Percentiles rank a stretch among this genome's conserved stretches.
These are phyloP conservation scores for Pitta sordida DNA, from an alignment of 2,113 vertebrate genomes.

Conservation along the genomic window DNA sequence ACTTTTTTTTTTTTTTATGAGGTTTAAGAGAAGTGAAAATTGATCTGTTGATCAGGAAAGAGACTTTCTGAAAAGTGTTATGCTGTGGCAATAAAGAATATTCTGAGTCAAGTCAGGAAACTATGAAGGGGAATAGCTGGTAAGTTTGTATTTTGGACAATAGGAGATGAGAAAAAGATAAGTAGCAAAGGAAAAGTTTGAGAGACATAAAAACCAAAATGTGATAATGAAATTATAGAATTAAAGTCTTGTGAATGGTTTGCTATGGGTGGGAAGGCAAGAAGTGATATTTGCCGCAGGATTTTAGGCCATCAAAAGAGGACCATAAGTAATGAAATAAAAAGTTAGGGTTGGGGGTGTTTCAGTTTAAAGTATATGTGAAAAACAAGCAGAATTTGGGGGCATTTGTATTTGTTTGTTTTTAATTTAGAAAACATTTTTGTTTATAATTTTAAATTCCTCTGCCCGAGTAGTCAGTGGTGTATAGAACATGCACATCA, in stretches of 20 bases:
- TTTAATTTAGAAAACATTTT: not conserved
- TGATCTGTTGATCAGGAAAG: not conserved
- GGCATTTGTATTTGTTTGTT: no score
- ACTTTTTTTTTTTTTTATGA: not conserved
- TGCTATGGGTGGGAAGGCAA: not conserved
- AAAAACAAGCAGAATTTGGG: not conserved
- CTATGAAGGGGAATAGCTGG: not conserved
- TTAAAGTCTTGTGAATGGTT: not conserved
- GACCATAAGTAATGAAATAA: not conserved
- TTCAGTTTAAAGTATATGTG: not conserved
- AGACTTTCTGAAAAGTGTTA: not conserved
- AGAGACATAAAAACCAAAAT: not conserved
- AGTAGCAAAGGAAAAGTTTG: not conserved
- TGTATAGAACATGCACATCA: not conserved
- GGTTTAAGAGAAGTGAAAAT: not conserved
- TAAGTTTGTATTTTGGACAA: not conserved
- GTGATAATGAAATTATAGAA: not conserved
- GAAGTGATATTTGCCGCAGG: not conserved
- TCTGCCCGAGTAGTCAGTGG: not conserved
- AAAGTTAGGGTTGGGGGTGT: not conserved
- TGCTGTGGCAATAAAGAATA: rapidly evolving
- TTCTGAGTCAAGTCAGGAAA: not conserved
- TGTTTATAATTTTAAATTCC: not conserved
- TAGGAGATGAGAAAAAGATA: not conserved
- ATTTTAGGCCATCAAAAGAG: not conserved